Conservation (phyloP, 1,140 invertebrate genomes). For the Rhynchophorus ferrugineus region DNA sequence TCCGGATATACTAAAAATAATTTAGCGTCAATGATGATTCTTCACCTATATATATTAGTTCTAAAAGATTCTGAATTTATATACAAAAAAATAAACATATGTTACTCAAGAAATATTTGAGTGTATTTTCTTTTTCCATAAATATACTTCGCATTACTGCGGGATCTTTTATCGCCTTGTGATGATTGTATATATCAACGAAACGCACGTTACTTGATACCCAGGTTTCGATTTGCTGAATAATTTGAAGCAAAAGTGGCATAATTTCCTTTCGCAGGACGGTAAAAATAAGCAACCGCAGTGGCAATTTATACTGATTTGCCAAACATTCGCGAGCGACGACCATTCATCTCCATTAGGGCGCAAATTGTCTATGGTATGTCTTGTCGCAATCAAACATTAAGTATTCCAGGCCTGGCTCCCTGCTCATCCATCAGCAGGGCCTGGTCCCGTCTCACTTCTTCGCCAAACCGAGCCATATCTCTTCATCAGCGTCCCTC, state of each 20-base stretch:
- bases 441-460: slow-evolving; percentile 13
- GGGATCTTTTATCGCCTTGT: too few relatives aligned
- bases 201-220: too few relatives aligned
- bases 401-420: slow-evolving; percentile 33
- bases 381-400: slow-evolving; percentile 36
- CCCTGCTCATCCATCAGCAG: slow-evolving; percentile 29
- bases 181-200: too few relatives aligned
- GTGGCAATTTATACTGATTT: slow-evolving; percentile 26
- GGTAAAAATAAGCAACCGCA: not conserved
- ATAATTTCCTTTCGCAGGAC: too few relatives aligned
- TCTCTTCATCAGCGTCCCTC: slow-evolving; percentile 36
- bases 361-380: slow-evolving; percentile 33
- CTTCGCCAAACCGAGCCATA: slow-evolving; percentile 30
- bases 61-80: too few relatives aligned
- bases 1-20: too few relatives aligned
- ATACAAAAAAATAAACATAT: too few relatives aligned
- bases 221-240: too few relatives aligned
- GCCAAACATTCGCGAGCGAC: slow-evolving; percentile 15
- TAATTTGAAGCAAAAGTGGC: too few relatives aligned
- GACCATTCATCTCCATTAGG: slow-evolving; percentile 30
- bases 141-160: not conserved
- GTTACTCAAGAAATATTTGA: too few relatives aligned
- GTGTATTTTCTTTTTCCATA: not conserved
- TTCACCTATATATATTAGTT: too few relatives aligned
- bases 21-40: too few relatives aligned